Percentiles rank a stretch among this genome's conserved stretches.
Evolutionary conservation across 2,888 invertebrate species (phyloP).

Genomic region (Eudasyphora cyanicolor): DNA sequence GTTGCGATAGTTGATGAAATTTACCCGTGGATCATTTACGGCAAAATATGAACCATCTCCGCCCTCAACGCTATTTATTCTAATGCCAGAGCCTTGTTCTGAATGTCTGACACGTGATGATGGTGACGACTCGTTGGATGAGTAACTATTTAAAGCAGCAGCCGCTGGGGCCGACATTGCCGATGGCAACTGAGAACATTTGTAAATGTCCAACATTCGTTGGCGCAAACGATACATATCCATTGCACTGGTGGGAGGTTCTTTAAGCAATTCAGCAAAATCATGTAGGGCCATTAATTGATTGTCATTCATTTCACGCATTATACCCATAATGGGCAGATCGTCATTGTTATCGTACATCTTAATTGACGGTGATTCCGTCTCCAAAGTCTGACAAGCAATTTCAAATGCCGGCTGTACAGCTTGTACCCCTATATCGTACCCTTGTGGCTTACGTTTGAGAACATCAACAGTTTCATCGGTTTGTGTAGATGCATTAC

Average conservation of each 20-base stretch:
- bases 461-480: slow-evolving; percentile 44
- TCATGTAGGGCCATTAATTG: slow-evolving; percentile 67
- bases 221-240: slow-evolving; percentile 64
- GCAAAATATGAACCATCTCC: slow-evolving; percentile 50
- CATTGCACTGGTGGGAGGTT: slow-evolving; percentile 51
- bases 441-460: slow-evolving; percentile 14
- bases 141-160: slow-evolving; percentile 34
- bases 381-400: slow-evolving; percentile 59
- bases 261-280: slow-evolving; percentile 66
- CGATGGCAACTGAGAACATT: slow-evolving; percentile 65
- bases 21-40: slow-evolving; percentile 42
- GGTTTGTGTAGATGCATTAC: slow-evolving; percentile 67
- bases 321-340: slow-evolving; percentile 64
- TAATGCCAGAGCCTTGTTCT: background rate
- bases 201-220: slow-evolving; percentile 67
- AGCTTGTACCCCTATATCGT: slow-evolving; percentile 50
- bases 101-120: background rate
- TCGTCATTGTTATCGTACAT: slow-evolving; percentile 52
- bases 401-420: slow-evolving; percentile 30
- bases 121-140: background rate
- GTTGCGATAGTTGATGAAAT: background rate
- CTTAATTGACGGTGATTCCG: slow-evolving; percentile 26
- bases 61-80: slow-evolving; percentile 36
- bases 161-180: slow-evolving; percentile 18
- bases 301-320: slow-evolving; percentile 66